These are phyloP conservation scores for Drosophila kepulauana DNA, from an alignment of 1,140 invertebrate species.

Conservation along the genomic window DNA sequence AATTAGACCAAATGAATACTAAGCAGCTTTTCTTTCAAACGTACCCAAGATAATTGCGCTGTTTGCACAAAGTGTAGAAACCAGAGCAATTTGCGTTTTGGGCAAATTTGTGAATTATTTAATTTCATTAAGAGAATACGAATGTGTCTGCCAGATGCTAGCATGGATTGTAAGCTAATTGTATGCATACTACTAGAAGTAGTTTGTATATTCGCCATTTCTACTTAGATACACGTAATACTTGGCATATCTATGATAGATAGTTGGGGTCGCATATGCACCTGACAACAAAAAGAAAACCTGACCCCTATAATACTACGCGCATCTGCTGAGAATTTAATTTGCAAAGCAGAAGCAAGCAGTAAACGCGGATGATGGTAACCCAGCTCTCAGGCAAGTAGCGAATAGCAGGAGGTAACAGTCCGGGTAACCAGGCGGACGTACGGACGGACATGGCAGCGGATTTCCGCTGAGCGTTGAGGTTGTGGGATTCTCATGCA, in stretches of 20 bases:
- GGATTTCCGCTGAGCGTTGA: conserved; percentile 67
- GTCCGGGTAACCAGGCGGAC: conserved; percentile 6
- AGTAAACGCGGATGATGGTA: conserved; percentile 8
- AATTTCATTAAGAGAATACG: conserved; percentile 1
- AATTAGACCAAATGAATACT: not conserved
- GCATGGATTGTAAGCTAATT: not conserved
- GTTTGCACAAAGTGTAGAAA: not conserved
- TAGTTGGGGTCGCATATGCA: not conserved
- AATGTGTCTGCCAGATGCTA: not conserved
- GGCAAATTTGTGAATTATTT: not conserved
- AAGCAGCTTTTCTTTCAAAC: not conserved
- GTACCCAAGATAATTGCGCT: not conserved
- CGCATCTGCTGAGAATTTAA: conserved; percentile 52
- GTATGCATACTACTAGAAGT: not conserved
- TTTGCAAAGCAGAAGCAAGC: conserved; percentile 38
- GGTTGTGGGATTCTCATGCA: conserved; percentile 51
- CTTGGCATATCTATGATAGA: conserved; percentile 16
- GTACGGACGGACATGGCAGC: conserved; percentile 40
- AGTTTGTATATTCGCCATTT: not conserved
- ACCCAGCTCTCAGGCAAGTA: conserved; percentile 1
- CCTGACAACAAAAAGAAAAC: conserved; percentile 2
- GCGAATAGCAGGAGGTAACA: not conserved
- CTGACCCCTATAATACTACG: conserved; percentile 5
- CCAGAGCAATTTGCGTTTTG: not conserved
- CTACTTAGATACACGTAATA: conserved; percentile 2